These are phyloP conservation scores for Panopea generosa DNA, from an alignment of 2,888 invertebrate genomes.

Conservation along the genomic window DNA sequence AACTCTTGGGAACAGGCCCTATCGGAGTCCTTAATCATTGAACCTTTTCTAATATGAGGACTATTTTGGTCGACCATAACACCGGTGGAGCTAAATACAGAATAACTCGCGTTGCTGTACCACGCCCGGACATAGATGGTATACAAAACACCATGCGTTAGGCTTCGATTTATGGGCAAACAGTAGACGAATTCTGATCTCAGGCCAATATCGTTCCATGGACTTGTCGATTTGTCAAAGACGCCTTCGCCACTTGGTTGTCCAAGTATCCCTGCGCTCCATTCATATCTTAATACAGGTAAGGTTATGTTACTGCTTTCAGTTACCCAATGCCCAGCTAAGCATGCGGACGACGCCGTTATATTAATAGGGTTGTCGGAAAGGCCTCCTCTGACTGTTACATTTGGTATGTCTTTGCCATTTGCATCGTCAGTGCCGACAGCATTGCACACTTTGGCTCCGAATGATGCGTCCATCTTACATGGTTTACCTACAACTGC, in stretches of 20 bases:
- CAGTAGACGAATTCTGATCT: conserved; percentile 43
- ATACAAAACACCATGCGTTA: conserved; percentile 46
- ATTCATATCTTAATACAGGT: conserved; percentile 57
- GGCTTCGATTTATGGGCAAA: conserved; percentile 22
- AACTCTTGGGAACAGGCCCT: conserved; percentile 28
- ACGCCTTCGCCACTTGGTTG: conserved; percentile 55
- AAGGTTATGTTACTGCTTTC: neutral
- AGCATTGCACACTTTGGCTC: no score
- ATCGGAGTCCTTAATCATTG: conserved; percentile 51
- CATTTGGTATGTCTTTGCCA: neutral
- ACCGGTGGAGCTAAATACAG: conserved; percentile 37
- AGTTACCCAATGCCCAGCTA: conserved; percentile 50
- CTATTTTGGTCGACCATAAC: conserved; percentile 56
- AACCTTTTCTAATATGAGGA: conserved; percentile 43
- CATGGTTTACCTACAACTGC: conserved; percentile 61
- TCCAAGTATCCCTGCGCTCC: conserved; percentile 58
- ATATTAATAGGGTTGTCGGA: neutral
- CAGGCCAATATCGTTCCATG: conserved; percentile 63
- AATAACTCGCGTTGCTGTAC: conserved; percentile 33
- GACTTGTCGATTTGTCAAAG: conserved; percentile 46
- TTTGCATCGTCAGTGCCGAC: no score
- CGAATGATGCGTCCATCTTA: neutral
- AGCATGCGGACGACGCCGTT: conserved; percentile 46
- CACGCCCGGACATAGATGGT: conserved; percentile 60
- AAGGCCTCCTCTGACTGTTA: conserved; percentile 5